Base-by-base conservation (phyloP, 2,113 vertebrate genomes). In the Petroica traversi region DNA sequence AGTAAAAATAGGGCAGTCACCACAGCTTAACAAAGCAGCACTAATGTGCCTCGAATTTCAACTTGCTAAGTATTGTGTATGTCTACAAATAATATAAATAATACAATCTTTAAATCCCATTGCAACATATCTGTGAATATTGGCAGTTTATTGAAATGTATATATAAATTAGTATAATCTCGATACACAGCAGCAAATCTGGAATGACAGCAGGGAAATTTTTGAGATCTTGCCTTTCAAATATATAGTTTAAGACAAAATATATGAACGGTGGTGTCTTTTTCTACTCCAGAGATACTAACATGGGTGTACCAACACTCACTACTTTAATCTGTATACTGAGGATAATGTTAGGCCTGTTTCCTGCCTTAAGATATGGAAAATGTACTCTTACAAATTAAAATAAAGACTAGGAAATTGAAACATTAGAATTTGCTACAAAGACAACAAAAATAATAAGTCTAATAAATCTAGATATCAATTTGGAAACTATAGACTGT, bases 1-100 rank as follows among this genome's bases (percentile, higher is more conserved):
- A 73, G 67, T 81, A 79, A 95, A 95, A 96, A 96, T 91, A 97
- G 3, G 29, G 64, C 57, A 83, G 89, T 59, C 88, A 95, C 61
- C 57, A 91, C 88, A 85, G 85, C 11, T 93, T 69, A 95, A 85
- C 17, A 91, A 92, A 94, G 33, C 45, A 93, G 28, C 36, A 64
- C 29, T 48, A 76, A 89, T 54, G 41, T n/a, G 29, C 15, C 26
- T 94, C 0, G 1, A 71, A 59, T 81, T 92, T 89, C 34, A 67
- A 41, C 64, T 82, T 83, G 15, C 9, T 41, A 68, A 86, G 38
- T 81, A 63, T 88, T 91, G 20, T 54, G 29, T 26, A 51, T 46
- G 69, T 23, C 11, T 36, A 33, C 7, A 77, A 83, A 95, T 63
- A 58, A 57, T 41, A 83, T 6, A 36, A 95, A 92, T 79, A 92